A percentile compares a stretch with the other conserved stretches of the same genome.
Conservation (phyloP, 2,888 invertebrate species). For the Tinea pellionella region DNA sequence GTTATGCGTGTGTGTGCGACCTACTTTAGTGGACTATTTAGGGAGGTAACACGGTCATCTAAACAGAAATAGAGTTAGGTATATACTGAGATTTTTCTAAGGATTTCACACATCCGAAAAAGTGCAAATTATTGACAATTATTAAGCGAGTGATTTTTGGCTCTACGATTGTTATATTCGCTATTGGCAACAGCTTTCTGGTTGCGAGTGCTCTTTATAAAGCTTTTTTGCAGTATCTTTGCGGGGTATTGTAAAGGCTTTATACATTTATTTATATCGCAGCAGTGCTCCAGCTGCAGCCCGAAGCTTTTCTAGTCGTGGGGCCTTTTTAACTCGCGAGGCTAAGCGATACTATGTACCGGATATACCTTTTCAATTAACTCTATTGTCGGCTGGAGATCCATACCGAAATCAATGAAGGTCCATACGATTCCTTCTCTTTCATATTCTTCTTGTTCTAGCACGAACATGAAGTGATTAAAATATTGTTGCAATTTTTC, state of each 20-base stretch:
- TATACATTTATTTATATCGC: background rate
- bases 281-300: constrained; percentile 24
- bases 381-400: constrained; percentile 90
- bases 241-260: background rate
- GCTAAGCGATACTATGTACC: constrained; percentile 19
- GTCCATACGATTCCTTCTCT: constrained; percentile 91
- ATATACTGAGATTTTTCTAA: background rate
- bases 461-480: constrained; percentile 96
- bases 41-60: background rate
- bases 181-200: background rate
- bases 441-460: constrained; percentile 96
- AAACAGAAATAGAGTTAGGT: background rate
- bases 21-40: background rate
- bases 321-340: constrained; percentile 26
- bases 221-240: background rate
- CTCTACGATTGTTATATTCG: background rate
- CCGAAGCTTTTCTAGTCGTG: constrained; percentile 44
- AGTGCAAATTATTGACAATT: background rate
- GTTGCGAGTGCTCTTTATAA: background rate
- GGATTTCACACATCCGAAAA: background rate
- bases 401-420: constrained; percentile 96
- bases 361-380: constrained; percentile 87
- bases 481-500: constrained; percentile 96
- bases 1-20: background rate
- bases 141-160: background rate